Percentiles rank a stretch among this genome's conserved stretches.
These are phyloP conservation scores for Zeuzera pyrina DNA, from an alignment of 2,888 invertebrate species.

Conservation along the genomic window DNA sequence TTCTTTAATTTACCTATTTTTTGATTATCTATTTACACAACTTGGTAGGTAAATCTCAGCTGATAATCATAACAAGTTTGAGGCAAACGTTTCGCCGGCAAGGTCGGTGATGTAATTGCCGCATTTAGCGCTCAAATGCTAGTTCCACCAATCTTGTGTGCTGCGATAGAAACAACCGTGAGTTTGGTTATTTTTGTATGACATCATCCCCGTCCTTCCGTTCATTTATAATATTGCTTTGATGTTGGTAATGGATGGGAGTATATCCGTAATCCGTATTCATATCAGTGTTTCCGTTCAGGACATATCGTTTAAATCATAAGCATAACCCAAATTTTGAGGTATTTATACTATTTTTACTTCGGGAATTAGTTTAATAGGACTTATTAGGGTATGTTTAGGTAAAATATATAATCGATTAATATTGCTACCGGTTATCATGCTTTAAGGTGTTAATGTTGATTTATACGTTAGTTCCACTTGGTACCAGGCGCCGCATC, in stretches of 20 bases:
- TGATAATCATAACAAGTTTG: constrained; percentile 45
- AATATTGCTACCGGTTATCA: too few relatives aligned
- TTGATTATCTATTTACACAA: constrained; percentile 2
- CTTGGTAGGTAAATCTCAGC: constrained; percentile 40
- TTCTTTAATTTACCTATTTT: constrained; percentile 14
- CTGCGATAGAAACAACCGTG: constrained; percentile 20
- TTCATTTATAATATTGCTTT: constrained; percentile 12
- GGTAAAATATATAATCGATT: too few relatives aligned
- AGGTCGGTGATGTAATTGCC: constrained; percentile 70
- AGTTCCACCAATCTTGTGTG: constrained; percentile 26
- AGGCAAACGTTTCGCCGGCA: constrained; percentile 39
- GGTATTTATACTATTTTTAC: too few relatives aligned
- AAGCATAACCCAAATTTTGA: too few relatives aligned
- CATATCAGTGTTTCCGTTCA: too few relatives aligned
- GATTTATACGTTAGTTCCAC: too few relatives aligned
- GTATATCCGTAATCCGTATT: too few relatives aligned
- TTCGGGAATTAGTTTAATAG: too few relatives aligned
- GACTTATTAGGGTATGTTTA: too few relatives aligned
- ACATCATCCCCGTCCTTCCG: constrained; percentile 38
- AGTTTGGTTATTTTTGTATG: constrained; percentile 48
- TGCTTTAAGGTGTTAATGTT: too few relatives aligned
- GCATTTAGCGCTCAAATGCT: constrained; percentile 55
- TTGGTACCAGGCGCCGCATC: too few relatives aligned
- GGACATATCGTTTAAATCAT: too few relatives aligned
- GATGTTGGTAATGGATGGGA: constrained; percentile 15